Conservation (phyloP, 2,797 vertebrate species). For the Trematomus bernacchii region DNA sequence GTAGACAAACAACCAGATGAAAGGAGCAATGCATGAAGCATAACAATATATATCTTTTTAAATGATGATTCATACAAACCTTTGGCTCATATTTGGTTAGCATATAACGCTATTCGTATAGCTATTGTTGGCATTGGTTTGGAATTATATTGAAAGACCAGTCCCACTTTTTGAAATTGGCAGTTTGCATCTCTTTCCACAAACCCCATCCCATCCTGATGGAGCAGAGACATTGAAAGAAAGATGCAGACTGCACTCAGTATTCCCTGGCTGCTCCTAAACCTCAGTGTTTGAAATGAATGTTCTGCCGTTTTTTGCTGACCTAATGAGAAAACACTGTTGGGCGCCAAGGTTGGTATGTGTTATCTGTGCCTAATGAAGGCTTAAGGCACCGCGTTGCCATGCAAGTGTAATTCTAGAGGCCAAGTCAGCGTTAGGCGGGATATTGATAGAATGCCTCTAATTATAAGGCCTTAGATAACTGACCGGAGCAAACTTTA, state of each 20-base stretch:
- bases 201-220: conserved; percentile 49
- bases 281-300: conserved; percentile 65
- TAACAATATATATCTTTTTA: conserved; percentile 13
- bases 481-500: conserved; percentile 43
- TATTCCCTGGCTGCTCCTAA: conserved; percentile 69
- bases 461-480: conserved; percentile 44
- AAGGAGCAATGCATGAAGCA: conserved; percentile 23
- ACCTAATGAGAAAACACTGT: conserved; percentile 69
- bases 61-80: conserved; percentile 34
- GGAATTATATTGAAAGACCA: conserved; percentile 41
- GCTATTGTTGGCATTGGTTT: conserved; percentile 37
- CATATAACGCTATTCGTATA: conserved; percentile 29
- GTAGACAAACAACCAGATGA: conserved; percentile 11
- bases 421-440: conserved; percentile 44
- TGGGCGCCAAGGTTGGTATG: conserved; percentile 58
- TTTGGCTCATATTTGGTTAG: conserved; percentile 33
- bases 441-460: conserved; percentile 30
- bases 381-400: conserved; percentile 57
- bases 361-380: conserved; percentile 73
- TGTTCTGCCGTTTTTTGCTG: conserved; percentile 65
- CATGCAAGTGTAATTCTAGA: conserved; percentile 61
- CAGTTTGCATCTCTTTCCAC: conserved; percentile 44
- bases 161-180: conserved; percentile 48
- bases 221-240: conserved; percentile 40
- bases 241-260: conserved; percentile 40